Evolutionary conservation across 2,797 vertebrate genomes (phyloP).

Genomic region (Varecia variegata): DNA sequence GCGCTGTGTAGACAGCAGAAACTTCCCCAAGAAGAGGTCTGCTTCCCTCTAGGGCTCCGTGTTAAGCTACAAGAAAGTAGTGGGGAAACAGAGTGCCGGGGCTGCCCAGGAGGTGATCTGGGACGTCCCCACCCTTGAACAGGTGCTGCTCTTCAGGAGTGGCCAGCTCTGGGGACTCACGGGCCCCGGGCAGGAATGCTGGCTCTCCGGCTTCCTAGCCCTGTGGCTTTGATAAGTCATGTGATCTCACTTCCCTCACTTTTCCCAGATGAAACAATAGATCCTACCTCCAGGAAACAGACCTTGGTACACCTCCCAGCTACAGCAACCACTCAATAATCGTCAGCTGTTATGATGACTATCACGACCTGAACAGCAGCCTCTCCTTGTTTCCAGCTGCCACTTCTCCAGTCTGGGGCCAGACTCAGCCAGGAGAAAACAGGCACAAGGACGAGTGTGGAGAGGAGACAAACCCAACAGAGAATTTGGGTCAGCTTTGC

Average conservation of each 20-base stretch:
- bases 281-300: neutral
- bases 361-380: too few relatives aligned
- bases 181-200: neutral
- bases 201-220: neutral
- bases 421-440: neutral
- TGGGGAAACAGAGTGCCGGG: neutral
- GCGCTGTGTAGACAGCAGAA: neutral
- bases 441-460: neutral
- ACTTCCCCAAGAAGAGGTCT: neutral
- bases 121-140: rapidly evolving
- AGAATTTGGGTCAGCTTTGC: neutral
- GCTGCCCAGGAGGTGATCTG: neutral
- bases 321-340: neutral
- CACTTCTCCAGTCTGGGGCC: neutral
- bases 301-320: neutral
- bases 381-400: neutral
- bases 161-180: neutral
- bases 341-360: neutral
- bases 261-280: neutral
- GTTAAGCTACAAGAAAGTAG: neutral
- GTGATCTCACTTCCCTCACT: neutral
- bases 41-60: neutral
- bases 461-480: neutral
- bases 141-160: neutral
- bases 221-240: neutral